Base-by-base conservation (phyloP, 2,888 invertebrate species). In the Empis livida region DNA sequence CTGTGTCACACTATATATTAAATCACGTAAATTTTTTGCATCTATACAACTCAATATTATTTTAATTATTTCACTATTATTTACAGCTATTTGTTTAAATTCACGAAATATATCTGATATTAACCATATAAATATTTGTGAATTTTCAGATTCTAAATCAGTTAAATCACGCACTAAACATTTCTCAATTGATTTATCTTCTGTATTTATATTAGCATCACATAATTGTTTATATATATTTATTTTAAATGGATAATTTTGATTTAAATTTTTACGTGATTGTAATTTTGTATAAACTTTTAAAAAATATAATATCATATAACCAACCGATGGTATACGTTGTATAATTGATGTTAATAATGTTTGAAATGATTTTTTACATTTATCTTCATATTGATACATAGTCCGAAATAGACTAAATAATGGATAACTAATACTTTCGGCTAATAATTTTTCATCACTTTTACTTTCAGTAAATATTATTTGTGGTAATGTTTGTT, bases 51-150 rank as follows among this genome's bases (percentile, higher is more conserved):
- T 86, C 45, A 96, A 85, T 57, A 96, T 85, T 57, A 92, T 78
- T 64, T 90, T 85, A 56, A 97, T 71, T 53, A 97, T 73, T 61
- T 90, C 85, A 51, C 85, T 80, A 67, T 93, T 92, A 57, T 93
- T 93, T 54, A 91, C 78, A 40, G 88, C 84, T 60, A 84, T 82
- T 57, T 83, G 82, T 61, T 89, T 85, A 68, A 92, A 95, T 69
- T 88, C 90, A 62, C 84, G 80, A 70, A 90, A 96, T 51, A 95
- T 77, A 65, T 93, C 93, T 44, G 95, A 93, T 64, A 96, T 79
- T 57, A 97, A 74, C 80, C 88, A 95, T 61, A 91, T 84, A 68
- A 95, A 81, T 65, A 95, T 77, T 61, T 84, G 78, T 44, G 89
- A 81, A 71, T 93, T 93, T 64, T 84, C 85, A 65, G 90, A 84